Conservation (phyloP, 92 coral and sea anemone species). For the Muricea muricata region DNA sequence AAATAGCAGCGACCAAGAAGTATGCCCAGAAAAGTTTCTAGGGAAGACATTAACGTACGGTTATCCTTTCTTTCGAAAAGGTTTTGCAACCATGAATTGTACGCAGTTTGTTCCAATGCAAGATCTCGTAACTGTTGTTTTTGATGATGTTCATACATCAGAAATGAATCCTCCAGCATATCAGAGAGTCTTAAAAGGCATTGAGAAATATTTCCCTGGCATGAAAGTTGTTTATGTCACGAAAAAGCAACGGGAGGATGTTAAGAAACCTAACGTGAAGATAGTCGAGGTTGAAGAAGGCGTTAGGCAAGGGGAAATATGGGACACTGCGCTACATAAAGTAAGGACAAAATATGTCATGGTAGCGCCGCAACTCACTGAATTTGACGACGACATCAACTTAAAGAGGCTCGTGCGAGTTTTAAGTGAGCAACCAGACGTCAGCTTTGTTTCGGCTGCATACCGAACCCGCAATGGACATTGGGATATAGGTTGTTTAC, state of each 20-base stretch:
- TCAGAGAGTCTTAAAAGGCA: slow-evolving; percentile 45
- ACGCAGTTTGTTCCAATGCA: slow-evolving; percentile 67
- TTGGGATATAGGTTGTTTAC: slow-evolving; percentile 96
- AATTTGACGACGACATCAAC: slow-evolving; percentile 64
- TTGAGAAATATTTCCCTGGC: slow-evolving; percentile 66
- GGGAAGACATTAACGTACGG: slow-evolving; percentile 83
- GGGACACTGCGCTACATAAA: neutral
- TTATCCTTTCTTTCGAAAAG: slow-evolving; percentile 90
- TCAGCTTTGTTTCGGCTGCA: slow-evolving; percentile 80
- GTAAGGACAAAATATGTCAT: slow-evolving; percentile 76
- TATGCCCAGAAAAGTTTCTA: slow-evolving; percentile 89
- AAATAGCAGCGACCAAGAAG: slow-evolving; percentile 51
- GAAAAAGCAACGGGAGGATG: neutral
- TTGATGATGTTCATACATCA: slow-evolving; percentile 57
- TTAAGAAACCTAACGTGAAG: slow-evolving; percentile 5
- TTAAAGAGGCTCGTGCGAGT: slow-evolving; percentile 67
- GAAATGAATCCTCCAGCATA: slow-evolving; percentile 41
- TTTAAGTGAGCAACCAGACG: slow-evolving; percentile 74
- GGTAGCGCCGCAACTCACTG: slow-evolving; percentile 72
- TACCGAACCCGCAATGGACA: slow-evolving; percentile 82
- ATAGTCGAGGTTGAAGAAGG: neutral
- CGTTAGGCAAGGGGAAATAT: slow-evolving; percentile 7
- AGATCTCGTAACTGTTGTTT: slow-evolving; percentile 70
- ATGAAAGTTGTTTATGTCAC: slow-evolving; percentile 63
- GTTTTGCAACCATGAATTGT: slow-evolving; percentile 80